A percentile compares a stretch with the other conserved stretches of the same genome.
These are phyloP conservation scores for Pantherophis vulpinus DNA, from an alignment of 2,797 vertebrate species.

Conservation along the genomic window DNA sequence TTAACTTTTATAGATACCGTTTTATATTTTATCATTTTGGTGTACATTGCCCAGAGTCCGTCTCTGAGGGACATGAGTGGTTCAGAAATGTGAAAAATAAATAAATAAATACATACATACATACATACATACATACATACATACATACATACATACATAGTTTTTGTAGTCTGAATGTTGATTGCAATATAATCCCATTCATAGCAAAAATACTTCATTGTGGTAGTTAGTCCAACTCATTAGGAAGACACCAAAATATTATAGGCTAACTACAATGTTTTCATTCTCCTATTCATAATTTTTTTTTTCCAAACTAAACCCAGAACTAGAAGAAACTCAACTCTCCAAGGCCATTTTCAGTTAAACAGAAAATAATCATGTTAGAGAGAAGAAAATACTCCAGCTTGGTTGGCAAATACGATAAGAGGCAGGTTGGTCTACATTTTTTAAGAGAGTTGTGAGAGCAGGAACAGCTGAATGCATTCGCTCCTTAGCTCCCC, in stretches of 20 bases:
- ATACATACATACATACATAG: too few relatives aligned
- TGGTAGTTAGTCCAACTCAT: not conserved
- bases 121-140: too few relatives aligned
- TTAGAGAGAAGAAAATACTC: not conserved
- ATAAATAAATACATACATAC: not conserved
- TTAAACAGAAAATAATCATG: not conserved
- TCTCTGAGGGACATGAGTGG: not conserved
- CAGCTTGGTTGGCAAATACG: not conserved
- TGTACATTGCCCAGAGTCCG: not conserved
- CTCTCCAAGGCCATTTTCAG: not conserved
- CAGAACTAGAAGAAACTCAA: not conserved
- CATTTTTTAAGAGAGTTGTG: not conserved
- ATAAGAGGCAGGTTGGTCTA: not conserved
- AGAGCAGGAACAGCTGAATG: not conserved
- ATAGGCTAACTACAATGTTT: not conserved
- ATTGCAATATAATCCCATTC: not conserved
- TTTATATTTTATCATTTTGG: not conserved
- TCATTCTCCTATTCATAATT: not conserved
- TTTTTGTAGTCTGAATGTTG: not conserved
- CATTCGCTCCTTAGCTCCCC: not conserved
- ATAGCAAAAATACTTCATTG: not conserved
- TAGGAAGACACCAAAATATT: not conserved
- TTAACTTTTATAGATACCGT: not conserved
- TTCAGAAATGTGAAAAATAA: not conserved
- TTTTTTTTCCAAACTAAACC: not conserved